Base-by-base conservation (phyloP, 1,140 invertebrate genomes). In the Drosophila novamexicana region DNA sequence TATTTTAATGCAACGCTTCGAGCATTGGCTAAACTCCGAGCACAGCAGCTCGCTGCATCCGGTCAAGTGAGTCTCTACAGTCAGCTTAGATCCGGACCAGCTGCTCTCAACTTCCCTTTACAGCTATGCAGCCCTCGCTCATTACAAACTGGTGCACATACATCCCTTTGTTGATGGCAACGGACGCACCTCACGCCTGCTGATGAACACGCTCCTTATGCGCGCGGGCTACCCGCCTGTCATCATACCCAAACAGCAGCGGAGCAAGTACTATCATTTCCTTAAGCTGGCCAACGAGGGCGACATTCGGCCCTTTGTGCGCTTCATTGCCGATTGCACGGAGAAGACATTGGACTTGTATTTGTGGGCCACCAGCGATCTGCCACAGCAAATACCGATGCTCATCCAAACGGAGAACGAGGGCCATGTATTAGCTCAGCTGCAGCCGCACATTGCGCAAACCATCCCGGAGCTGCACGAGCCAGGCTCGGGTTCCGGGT, bases 201-300 rank as follows among this genome's bases (percentile, higher is more conserved):
- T 99, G 0, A 99, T 99, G 98, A 99, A 99, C 92, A 94, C 98
- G 69, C 96, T 99, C 69, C 93, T 99, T n/a, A 98, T 99, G 97
- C 96, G 97, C 93, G 97, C 97, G n/a, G 98, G 98, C 1, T 99
- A 97, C 93, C 98, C 98, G 4, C 98, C 98, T 0, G 97, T 99
- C 6, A 98, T 99, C 54, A 97, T 99, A 59, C 95, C 96, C 58
- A 98, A 99, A 80, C 96, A 98, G 88, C 97, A 99, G 81, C 94
- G 97, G 2, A 95, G 95, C 68, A 94, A 96, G 45, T 97, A 97
- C 92, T 99, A 99, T 91, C 95, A 98, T 75, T 95, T 96, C 81
- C 93, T 99, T 10, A 96, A 98, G 89, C 93, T 96, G 16, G 98
- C 97, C 0, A 99, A 99, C 89, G 95, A 96, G 78, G 98, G 98